Evolutionary conservation across 2,113 vertebrate genomes (phyloP).

Genomic region (Onychostoma macrolepis): DNA sequence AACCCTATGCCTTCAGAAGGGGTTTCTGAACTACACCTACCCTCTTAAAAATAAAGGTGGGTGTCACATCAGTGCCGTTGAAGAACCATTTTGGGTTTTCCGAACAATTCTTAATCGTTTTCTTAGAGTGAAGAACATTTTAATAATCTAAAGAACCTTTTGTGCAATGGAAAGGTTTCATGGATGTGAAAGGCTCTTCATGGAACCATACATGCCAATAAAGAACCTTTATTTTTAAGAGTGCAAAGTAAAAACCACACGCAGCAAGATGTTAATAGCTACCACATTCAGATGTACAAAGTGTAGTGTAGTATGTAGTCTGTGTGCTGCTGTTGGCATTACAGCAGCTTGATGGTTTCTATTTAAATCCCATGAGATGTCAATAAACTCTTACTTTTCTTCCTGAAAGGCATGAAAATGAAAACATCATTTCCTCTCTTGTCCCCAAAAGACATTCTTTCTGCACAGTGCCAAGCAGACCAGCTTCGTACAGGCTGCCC

Average conservation of each 20-base stretch:
- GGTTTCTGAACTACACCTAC: not conserved
- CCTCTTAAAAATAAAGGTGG: not conserved
- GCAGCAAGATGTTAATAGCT: not conserved
- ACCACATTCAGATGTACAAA: not conserved
- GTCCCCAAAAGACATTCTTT: constrained; percentile 1
- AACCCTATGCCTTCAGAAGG: not conserved
- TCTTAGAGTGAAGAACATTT: not conserved
- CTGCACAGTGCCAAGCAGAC: not conserved
- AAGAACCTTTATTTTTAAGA: not conserved
- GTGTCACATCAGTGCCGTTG: not conserved
- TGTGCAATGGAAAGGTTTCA: not conserved
- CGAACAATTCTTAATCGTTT: not conserved
- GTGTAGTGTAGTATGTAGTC: not conserved
- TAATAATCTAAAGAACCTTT: not conserved
- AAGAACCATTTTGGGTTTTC: too few relatives aligned
- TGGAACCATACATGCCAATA: not conserved
- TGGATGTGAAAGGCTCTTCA: not conserved
- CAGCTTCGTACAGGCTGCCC: constrained; percentile 4
- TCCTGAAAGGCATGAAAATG: not conserved
- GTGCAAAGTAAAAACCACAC: constrained; percentile 2
- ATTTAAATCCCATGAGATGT: not conserved
- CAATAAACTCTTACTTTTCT: not conserved
- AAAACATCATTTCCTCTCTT: not conserved
- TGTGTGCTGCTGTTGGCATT: constrained; percentile 2
- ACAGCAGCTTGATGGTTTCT: not conserved